A percentile compares a stretch with the other conserved stretches of the same genome.
Evolutionary conservation across 2,888 invertebrate genomes (phyloP).

Genomic region (Pandemis heparana): DNA sequence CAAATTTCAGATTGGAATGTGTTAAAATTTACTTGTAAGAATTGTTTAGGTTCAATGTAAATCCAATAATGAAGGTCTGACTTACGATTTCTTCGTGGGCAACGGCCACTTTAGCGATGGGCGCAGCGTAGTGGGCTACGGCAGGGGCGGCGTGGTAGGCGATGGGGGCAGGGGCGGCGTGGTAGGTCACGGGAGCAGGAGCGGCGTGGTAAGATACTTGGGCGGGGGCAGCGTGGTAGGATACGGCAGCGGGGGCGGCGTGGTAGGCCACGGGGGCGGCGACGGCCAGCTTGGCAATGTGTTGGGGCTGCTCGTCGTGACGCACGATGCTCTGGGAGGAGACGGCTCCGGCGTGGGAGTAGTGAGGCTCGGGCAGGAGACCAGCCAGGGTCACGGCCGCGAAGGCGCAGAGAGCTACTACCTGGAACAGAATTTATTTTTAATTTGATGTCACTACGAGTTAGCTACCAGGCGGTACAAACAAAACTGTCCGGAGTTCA

Average conservation of each 20-base stretch:
- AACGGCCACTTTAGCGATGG: conserved; percentile 45
- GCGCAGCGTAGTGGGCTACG: conserved; percentile 28
- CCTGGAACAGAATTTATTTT: conserved; percentile 39
- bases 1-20: too few species aligned
- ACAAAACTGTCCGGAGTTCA: not conserved
- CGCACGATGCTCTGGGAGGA: conserved; percentile 71
- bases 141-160: conserved; percentile 50
- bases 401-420: conserved; percentile 51
- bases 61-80: not conserved
- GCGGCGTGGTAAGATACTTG: conserved; percentile 49
- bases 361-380: conserved; percentile 48
- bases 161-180: conserved; percentile 46
- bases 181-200: conserved; percentile 49
- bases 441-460: not conserved
- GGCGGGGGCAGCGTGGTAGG: conserved; percentile 51
- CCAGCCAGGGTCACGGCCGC: conserved; percentile 52
- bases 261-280: conserved; percentile 54
- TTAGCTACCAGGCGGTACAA: not conserved
- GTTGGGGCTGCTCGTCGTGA: conserved; percentile 56
- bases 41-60: too few species aligned
- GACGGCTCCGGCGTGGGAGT: conserved; percentile 55
- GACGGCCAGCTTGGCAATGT: conserved; percentile 48
- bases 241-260: conserved; percentile 30
- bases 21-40: too few species aligned
- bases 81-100: conserved; percentile 45